Conservation (phyloP, 2,888 invertebrate species). For the Cantharis rustica region DNA sequence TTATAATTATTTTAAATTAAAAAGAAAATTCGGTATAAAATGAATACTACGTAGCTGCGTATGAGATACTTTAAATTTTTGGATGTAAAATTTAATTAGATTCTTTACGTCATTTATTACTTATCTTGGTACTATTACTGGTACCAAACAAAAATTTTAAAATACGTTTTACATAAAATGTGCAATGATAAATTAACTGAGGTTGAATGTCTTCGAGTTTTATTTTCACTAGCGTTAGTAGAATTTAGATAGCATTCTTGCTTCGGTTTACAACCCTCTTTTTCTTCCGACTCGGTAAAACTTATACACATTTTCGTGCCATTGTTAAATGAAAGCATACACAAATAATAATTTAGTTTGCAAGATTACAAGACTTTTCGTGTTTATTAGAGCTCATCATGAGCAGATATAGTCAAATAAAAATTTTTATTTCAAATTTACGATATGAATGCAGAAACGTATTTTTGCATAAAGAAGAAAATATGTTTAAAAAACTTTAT, state of each 20-base stretch:
- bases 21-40: neutral
- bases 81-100: neutral
- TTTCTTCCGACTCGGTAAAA: conserved; percentile 1
- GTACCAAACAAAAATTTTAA: conserved; percentile 11
- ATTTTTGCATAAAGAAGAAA: neutral
- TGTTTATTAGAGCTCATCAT: conserved; percentile 1
- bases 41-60: neutral
- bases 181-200: conserved; percentile 19
- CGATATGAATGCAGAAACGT: neutral
- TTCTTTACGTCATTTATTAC: neutral
- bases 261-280: neutral
- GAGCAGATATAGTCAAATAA: neutral
- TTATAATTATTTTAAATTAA: neutral
- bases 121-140: conserved; percentile 9
- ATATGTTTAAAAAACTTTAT: neutral
- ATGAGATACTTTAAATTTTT: neutral
- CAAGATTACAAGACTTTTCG: neutral
- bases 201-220: conserved; percentile 9
- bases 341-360: conserved; percentile 4
- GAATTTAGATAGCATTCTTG: conserved; percentile 10
- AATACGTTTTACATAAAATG: conserved; percentile 15
- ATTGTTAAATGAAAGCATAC: neutral
- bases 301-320: conserved; percentile 9
- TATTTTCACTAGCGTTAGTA: conserved; percentile 9
- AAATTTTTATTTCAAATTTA: neutral